Conservation (phyloP, 2,797 vertebrate species). For the Mionectes olivaceus region DNA sequence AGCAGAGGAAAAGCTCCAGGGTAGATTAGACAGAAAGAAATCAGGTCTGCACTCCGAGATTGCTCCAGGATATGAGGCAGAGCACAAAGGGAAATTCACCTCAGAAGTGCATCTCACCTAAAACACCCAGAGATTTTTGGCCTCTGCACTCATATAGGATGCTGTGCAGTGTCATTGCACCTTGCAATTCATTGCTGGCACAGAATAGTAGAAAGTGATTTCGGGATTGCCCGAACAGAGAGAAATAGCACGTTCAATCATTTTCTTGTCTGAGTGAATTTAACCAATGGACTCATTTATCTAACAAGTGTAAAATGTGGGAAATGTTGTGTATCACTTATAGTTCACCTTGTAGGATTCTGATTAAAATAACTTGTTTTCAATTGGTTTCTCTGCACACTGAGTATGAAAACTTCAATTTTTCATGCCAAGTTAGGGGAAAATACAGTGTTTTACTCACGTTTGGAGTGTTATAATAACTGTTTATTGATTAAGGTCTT, state of each 20-base stretch:
- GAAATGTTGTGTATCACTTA: background rate
- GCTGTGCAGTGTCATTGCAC: background rate
- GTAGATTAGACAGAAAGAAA: background rate
- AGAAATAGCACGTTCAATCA: background rate
- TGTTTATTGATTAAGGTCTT: background rate
- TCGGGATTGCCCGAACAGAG: background rate
- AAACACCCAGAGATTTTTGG: fast-evolving
- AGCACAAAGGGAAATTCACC: background rate
- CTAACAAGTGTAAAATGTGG: background rate
- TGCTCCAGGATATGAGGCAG: fast-evolving
- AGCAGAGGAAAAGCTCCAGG: background rate
- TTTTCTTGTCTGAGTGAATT: background rate
- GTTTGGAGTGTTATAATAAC: background rate
- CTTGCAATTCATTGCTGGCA: background rate
- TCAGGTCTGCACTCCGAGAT: fast-evolving
- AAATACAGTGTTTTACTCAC: background rate
- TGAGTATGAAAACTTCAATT: background rate
- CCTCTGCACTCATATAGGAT: background rate
- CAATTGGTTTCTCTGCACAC: background rate
- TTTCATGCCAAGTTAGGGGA: background rate
- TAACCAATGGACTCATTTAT: background rate
- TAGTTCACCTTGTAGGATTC: background rate
- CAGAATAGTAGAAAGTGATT: background rate
- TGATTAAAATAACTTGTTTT: background rate
- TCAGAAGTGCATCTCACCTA: background rate